Evolutionary conservation across 2,888 invertebrate genomes (phyloP).

Genomic region (Pyrocoelia pectoralis): DNA sequence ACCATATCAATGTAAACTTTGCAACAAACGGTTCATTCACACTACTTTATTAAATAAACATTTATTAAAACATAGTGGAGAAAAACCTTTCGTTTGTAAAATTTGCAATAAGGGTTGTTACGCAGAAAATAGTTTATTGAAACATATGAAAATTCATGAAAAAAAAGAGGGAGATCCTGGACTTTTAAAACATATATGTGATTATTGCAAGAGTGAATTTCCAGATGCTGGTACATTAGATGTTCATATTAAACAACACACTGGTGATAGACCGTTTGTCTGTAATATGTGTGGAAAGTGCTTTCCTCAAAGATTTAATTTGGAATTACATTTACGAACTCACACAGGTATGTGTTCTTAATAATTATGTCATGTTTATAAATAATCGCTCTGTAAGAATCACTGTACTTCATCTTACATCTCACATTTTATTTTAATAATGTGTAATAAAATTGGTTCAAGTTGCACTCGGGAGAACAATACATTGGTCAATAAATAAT

Average conservation of each 20-base stretch:
- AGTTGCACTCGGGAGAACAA: no score
- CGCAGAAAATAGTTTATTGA: conserved; percentile 59
- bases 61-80: conserved; percentile 59
- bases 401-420: no score
- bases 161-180: conserved; percentile 60
- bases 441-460: no score
- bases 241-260: conserved; percentile 60
- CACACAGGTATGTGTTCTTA: conserved; percentile 58
- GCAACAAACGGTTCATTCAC: conserved; percentile 61
- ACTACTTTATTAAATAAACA: conserved; percentile 60
- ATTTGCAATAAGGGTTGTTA: conserved; percentile 59
- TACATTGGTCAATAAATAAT: no score
- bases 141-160: conserved; percentile 61
- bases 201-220: conserved; percentile 60
- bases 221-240: conserved; percentile 55
- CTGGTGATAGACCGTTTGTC: conserved; percentile 58
- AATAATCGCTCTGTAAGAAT: no score
- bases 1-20: conserved; percentile 60
- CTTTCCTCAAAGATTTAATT: conserved; percentile 59
- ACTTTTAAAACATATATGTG: conserved; percentile 59
- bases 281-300: conserved; percentile 60
- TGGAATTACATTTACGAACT: conserved; percentile 58
- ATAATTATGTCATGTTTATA: no score
- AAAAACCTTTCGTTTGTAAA: conserved; percentile 62
- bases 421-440: no score